Evolutionary conservation across 2,797 vertebrate genomes (phyloP), one percentile per base, ranked within the genome.

Genomic region (Telmatherina bonti): DNA sequence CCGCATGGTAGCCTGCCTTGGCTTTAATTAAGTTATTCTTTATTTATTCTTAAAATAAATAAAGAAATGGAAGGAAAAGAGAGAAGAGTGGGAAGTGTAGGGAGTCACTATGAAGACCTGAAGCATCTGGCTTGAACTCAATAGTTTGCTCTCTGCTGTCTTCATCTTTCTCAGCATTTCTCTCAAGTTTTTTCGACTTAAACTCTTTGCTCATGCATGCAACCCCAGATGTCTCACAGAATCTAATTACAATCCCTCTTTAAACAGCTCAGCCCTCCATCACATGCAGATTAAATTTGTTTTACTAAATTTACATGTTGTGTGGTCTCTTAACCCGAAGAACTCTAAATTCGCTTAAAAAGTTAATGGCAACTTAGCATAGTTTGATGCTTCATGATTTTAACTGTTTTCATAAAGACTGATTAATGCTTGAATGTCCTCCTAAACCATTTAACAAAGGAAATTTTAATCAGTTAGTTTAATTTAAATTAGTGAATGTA

Each of bases 1-100:
- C 92, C 91, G 93, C 92, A 90, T 80, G 93, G 79, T 83, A 81
- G 87, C 80, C 72, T 84, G 90, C 86, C 86, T 87, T 77, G 78
- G 90, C 90, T 94, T 94, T 94, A 95, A 95, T 95, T 94, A 94
- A 94, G 91, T 94, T 93, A 93, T 93, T 93, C 91, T 91, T 89
- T 90, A 93, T 91, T 84, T 85, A 90, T 86, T 91, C 93, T 91
- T 85, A 82, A 94, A 92, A 94, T 92, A 94, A 92, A 95, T 88
- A 93, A 93, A 93, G 82, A 93, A 90, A 77, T 83, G 47, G 70
- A 74, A 71, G 77, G 78, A 87, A 93, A 85, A 85, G 65, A 90
- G 87, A 87, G 79, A 86, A 78, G 89, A 91, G 84, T 87, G 84
- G 86, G 85, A 89, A 89, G 91, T 88, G 88, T 82, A 82, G 87